Percentiles rank a stretch among this genome's conserved stretches.
Evolutionary conservation across 1,140 invertebrate genomes (phyloP).

Genomic region (Geopemphigus sp.): DNA sequence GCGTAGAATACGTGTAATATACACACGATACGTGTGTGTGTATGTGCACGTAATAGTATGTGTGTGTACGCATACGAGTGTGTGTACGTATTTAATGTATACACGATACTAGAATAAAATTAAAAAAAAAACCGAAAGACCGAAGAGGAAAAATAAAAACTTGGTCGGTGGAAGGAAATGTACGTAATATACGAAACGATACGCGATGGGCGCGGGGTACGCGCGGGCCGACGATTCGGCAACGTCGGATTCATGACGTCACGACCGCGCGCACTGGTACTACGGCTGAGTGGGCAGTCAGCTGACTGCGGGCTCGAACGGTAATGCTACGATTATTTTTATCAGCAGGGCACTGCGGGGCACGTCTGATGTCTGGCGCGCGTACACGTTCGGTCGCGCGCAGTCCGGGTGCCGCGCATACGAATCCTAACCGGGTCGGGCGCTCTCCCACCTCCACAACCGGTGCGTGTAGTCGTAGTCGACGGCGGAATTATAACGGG

Average conservation of each 20-base stretch:
- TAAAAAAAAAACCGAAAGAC: background rate
- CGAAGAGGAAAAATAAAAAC: conserved; percentile 10
- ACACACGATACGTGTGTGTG: too few species aligned
- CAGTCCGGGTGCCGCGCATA: background rate
- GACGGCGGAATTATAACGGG: too few species aligned
- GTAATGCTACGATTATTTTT: conserved; percentile 50
- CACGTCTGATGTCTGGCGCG: conserved; percentile 49
- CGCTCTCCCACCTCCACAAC: too few species aligned
- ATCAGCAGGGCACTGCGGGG: conserved; percentile 48
- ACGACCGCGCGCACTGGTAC: conserved; percentile 36
- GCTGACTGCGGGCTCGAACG: conserved; percentile 43
- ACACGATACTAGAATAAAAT: background rate
- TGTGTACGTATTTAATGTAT: too few species aligned
- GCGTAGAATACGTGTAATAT: background rate
- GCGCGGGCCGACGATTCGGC: conserved; percentile 17
- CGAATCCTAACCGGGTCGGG: background rate
- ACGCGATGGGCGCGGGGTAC: background rate
- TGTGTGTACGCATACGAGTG: background rate
- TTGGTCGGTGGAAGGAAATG: conserved; percentile 22
- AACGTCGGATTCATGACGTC: conserved; percentile 49
- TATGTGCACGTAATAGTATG: too few species aligned
- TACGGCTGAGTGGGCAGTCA: conserved; percentile 49
- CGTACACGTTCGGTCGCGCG: conserved; percentile 13
- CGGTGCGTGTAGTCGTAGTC: too few species aligned
- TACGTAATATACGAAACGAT: background rate